Evolutionary conservation across 1,140 invertebrate species (phyloP).

Genomic region (Plodia interpunctella): DNA sequence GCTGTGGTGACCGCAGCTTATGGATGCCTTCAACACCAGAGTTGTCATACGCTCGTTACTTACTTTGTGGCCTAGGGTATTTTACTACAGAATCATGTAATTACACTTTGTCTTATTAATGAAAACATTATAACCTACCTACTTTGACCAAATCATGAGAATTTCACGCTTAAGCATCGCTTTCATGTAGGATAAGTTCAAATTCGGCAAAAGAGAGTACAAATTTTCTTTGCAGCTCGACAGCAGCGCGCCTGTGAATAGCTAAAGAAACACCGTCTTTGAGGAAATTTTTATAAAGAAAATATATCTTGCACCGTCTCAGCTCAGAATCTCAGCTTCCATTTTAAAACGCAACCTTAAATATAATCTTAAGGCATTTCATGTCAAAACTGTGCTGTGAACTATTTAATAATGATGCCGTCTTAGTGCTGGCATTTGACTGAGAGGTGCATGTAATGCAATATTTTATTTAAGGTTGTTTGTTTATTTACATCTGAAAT

Average conservation of each 20-base stretch:
- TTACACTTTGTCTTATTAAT: too few species aligned
- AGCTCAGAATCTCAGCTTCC: constrained; percentile 32
- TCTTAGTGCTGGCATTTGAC: neutral
- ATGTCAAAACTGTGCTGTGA: neutral
- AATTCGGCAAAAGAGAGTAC: constrained; percentile 54
- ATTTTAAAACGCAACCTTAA: constrained; percentile 25
- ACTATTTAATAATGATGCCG: constrained; percentile 11
- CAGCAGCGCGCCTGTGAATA: constrained; percentile 52
- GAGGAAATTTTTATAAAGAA: constrained; percentile 52
- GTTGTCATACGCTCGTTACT: too few species aligned
- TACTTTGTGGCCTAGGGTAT: too few species aligned
- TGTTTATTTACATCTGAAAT: neutral
- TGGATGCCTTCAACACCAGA: too few species aligned
- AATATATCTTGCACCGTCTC: constrained; percentile 36
- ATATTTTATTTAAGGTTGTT: neutral
- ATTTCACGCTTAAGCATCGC: constrained; percentile 7
- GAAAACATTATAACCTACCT: too few species aligned
- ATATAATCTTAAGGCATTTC: constrained; percentile 17
- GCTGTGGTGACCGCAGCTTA: too few species aligned
- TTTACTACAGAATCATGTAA: too few species aligned
- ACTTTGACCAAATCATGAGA: too few species aligned
- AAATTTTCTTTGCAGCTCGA: constrained; percentile 53
- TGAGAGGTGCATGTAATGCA: neutral
- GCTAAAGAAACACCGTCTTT: constrained; percentile 14
- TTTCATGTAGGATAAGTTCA: constrained; percentile 43